These are phyloP conservation scores for Cathartes aura DNA, from an alignment of 2,113 vertebrate genomes.

Conservation along the genomic window DNA sequence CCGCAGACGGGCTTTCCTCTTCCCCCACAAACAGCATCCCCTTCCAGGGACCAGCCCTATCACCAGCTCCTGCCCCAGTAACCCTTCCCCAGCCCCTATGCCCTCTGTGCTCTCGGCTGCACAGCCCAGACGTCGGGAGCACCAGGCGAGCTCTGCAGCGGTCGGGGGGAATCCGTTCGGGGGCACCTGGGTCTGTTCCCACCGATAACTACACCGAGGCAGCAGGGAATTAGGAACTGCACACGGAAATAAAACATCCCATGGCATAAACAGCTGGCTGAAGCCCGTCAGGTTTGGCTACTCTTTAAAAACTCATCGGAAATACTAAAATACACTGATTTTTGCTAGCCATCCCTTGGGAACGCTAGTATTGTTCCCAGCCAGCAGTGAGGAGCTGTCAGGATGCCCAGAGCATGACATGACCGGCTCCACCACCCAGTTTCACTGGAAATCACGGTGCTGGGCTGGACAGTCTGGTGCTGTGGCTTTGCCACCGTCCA, in stretches of 20 bases:
- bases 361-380: background rate
- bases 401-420: conserved; percentile 14
- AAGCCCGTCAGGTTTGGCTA: background rate
- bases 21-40: background rate
- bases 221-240: background rate
- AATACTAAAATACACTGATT: conserved; percentile 10
- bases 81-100: background rate
- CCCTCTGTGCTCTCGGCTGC: background rate
- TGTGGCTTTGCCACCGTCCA: background rate
- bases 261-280: background rate
- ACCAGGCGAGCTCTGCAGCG: background rate
- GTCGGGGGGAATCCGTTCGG: rapidly evolving
- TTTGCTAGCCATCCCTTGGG: background rate
- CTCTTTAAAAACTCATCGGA: background rate
- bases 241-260: background rate
- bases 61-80: background rate
- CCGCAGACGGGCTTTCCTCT: background rate
- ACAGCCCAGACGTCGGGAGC: rapidly evolving
- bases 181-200: background rate
- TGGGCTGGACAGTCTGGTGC: background rate
- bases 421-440: background rate
- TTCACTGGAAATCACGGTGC: background rate
- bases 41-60: background rate
- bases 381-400: conserved; percentile 1
- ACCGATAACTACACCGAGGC: rapidly evolving